Evolutionary conservation across 2,888 invertebrate genomes (phyloP).

Genomic region (Bellardia bayeri): DNA sequence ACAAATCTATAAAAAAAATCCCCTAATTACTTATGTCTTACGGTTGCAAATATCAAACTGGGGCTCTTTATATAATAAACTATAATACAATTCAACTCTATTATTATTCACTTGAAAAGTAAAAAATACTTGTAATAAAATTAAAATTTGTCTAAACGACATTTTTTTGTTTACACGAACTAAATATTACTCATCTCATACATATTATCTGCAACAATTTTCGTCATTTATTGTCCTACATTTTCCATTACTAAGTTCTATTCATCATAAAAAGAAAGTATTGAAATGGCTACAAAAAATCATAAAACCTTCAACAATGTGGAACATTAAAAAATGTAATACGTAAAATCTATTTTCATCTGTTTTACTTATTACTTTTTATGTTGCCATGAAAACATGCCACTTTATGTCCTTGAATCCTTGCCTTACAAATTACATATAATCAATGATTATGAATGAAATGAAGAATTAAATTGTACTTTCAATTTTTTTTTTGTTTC

Average conservation of each 20-base stretch:
- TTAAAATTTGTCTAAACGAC: background rate
- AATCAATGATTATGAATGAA: slow-evolving; percentile 2
- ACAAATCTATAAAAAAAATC: no score
- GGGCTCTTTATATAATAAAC: background rate
- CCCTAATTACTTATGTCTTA: background rate
- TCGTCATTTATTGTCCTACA: slow-evolving; percentile 41
- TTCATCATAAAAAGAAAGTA: background rate
- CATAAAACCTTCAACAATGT: slow-evolving; percentile 37
- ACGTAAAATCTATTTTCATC: slow-evolving; percentile 27
- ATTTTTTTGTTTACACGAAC: slow-evolving; percentile 2
- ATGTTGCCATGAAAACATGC: slow-evolving; percentile 29
- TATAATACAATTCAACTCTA: background rate
- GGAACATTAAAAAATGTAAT: background rate
- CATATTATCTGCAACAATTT: slow-evolving; percentile 35
- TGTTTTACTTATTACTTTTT: slow-evolving; percentile 20
- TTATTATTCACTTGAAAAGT: background rate
- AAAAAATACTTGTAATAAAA: background rate
- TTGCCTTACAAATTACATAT: slow-evolving; percentile 16
- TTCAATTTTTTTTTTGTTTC: background rate
- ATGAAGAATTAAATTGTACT: background rate
- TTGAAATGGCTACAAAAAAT: background rate
- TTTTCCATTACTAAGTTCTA: background rate
- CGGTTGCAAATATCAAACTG: background rate
- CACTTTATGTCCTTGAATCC: slow-evolving; percentile 32
- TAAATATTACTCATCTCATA: background rate